A percentile compares a stretch with the other conserved stretches of the same genome.
Conservation (phyloP, 2,888 invertebrate species). For the Trimorus sp. region DNA sequence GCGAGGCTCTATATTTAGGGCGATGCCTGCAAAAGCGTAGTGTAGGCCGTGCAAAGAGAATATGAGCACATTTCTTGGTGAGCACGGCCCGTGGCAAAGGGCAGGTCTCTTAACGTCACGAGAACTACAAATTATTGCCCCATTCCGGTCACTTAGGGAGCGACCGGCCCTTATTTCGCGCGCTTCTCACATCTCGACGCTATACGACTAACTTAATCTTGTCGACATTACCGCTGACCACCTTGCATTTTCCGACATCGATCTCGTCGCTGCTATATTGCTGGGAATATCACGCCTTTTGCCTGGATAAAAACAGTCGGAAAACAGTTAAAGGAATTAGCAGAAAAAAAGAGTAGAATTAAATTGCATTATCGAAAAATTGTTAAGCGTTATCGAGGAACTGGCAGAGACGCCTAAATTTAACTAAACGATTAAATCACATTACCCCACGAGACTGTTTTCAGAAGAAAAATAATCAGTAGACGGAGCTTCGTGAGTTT, state of each 20-base stretch:
- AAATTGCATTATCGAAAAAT: too few species aligned
- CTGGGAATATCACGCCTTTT: background rate
- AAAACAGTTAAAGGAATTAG: too few species aligned
- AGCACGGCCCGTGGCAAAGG: conserved; percentile 71
- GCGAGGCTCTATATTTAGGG: conserved; percentile 78
- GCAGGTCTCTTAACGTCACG: conserved; percentile 80
- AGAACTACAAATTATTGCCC: conserved; percentile 80
- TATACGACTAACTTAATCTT: conserved; percentile 51
- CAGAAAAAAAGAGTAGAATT: too few species aligned
- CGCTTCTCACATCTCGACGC: conserved; percentile 61
- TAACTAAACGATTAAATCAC: too few species aligned
- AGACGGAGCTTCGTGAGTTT: too few species aligned
- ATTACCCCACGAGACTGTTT: too few species aligned
- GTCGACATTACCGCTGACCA: conserved; percentile 53
- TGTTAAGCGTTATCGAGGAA: too few species aligned
- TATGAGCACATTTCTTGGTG: conserved; percentile 67
- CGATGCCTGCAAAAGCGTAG: conserved; percentile 74
- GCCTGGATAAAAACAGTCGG: too few species aligned
- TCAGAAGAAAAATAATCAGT: too few species aligned
- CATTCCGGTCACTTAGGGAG: conserved; percentile 81
- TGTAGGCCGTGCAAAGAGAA: conserved; percentile 66
- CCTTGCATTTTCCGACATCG: conserved; percentile 54
- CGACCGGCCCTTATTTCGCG: conserved; percentile 79
- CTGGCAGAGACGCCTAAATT: too few species aligned
- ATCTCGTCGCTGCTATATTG: conserved; percentile 36